Evolutionary conservation across 2,888 invertebrate species (phyloP).

Genomic region (Pseudanteris insignis): DNA sequence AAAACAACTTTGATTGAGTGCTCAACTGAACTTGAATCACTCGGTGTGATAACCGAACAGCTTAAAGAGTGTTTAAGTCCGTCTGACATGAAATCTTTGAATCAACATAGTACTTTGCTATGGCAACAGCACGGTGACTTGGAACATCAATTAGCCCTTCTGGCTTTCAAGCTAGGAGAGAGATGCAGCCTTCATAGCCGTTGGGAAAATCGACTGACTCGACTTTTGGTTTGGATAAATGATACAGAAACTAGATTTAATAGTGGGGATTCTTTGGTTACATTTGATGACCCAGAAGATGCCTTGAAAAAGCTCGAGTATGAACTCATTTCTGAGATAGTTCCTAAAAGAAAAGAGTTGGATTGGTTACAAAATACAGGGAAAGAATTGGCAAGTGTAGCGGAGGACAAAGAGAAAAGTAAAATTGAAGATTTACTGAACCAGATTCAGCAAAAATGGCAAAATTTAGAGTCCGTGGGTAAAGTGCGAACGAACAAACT

Average conservation of each 20-base stretch:
- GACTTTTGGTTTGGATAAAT: slow-evolving; percentile 77
- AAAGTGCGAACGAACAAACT: slow-evolving; percentile 77
- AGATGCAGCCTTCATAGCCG: slow-evolving; percentile 76
- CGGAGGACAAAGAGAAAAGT: slow-evolving; percentile 71
- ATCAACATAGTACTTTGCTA: slow-evolving; percentile 80
- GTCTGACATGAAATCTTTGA: slow-evolving; percentile 81
- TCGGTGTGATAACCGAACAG: slow-evolving; percentile 81
- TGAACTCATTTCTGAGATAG: slow-evolving; percentile 80
- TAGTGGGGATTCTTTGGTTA: slow-evolving; percentile 61
- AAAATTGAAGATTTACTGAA: slow-evolving; percentile 70
- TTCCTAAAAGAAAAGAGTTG: slow-evolving; percentile 79
- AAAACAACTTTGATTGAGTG: slow-evolving; percentile 71
- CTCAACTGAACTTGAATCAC: slow-evolving; percentile 74
- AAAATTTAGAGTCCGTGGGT: slow-evolving; percentile 73
- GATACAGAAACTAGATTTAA: slow-evolving; percentile 71
- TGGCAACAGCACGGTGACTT: slow-evolving; percentile 84
- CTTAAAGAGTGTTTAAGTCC: slow-evolving; percentile 86
- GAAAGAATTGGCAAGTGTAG: slow-evolving; percentile 73
- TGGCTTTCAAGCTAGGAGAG: slow-evolving; percentile 79
- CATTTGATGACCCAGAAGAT: slow-evolving; percentile 76
- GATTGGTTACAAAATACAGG: slow-evolving; percentile 81
- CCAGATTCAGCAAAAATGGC: slow-evolving; percentile 76
- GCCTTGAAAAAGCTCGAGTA: slow-evolving; percentile 77
- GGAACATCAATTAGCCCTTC: slow-evolving; percentile 78
- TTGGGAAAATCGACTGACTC: slow-evolving; percentile 74